Base-by-base conservation (phyloP, 2,888 invertebrate species). In the Anthophora plumipes region DNA sequence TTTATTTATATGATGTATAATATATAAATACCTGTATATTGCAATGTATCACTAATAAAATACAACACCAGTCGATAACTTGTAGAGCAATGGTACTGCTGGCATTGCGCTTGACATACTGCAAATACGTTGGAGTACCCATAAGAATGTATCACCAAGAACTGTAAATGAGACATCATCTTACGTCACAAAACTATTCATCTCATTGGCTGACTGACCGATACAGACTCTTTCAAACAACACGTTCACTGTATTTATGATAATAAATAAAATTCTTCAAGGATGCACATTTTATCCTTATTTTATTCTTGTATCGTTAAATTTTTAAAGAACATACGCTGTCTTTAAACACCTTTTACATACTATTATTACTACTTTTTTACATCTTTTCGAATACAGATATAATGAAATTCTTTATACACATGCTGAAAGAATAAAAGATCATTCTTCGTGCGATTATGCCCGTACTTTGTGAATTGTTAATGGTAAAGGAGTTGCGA, bases 181-280 rank as follows among this genome's bases (percentile, higher is more conserved):
- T 59, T 60, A 66, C 70, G 77, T 79, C 77, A 79, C 14, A 2
- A 20, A 1, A 37, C 12, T 48, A 60, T 54, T 54, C 48, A 48
- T 41, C 59, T 59, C 17, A 66, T 79, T 77, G 64, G 60, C 11
- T 64, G 11, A 31, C 20, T 17, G 17, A 9, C 11, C 1, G 0
- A 2, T 52, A n/a, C 7, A 2, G 14, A 41, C 39, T 48, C 5
- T 20, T 39, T 31, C 54, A 57, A 55, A 63, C 17, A 25, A 22
- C 25, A 14, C n/a, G 11, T 31, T 12, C 4, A 12, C 12, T 12
- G 2, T 1, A 6, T 14, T 14, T 11, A 6, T 12, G 46, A 46
- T 0, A 25, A 52, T 25, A 6, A 14, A 17, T 52, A 52, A 11
- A 14, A 50, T 55, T 25, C 1, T 0, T 39, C 20, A 39, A 20